Percentiles rank a stretch among this genome's conserved stretches.
These are phyloP conservation scores for Proteles cristata DNA, from an alignment of 2,113 vertebrate species.

Conservation along the genomic window DNA sequence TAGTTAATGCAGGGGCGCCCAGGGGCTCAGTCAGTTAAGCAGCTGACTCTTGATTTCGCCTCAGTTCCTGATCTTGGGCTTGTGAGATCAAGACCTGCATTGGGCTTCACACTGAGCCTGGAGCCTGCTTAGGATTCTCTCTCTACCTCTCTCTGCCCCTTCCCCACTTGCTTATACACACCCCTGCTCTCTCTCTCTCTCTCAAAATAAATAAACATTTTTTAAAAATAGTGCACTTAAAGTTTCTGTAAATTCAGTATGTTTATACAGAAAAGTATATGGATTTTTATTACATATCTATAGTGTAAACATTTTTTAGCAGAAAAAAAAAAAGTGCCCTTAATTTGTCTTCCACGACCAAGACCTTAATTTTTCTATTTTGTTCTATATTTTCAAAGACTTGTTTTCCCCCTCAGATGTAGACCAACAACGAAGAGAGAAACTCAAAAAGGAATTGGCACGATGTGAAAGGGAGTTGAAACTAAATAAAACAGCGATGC, in stretches of 20 bases:
- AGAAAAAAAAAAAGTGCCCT: neutral
- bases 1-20: neutral
- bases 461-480: slow-evolving; percentile 82
- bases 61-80: too few species aligned
- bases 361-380: slow-evolving; percentile 35
- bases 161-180: too few species aligned
- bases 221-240: neutral
- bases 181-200: too few species aligned
- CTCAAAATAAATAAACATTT: too few species aligned
- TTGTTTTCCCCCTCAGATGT: slow-evolving; percentile 87
- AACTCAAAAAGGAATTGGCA: slow-evolving; percentile 86
- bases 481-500: slow-evolving; percentile 81
- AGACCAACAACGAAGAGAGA: slow-evolving; percentile 92
- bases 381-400: slow-evolving; percentile 48
- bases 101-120: too few species aligned
- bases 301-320: slow-evolving; percentile 17
- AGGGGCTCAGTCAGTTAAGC: too few species aligned
- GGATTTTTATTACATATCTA: neutral
- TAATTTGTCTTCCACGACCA: neutral
- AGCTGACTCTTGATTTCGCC: too few species aligned
- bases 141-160: too few species aligned
- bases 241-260: slow-evolving; percentile 14
- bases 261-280: neutral
- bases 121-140: too few species aligned
- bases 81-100: too few species aligned